phyloP scores from a whole-genome alignment of 2,113 vertebrate species.

The Lepidothrix coronata region DNA sequence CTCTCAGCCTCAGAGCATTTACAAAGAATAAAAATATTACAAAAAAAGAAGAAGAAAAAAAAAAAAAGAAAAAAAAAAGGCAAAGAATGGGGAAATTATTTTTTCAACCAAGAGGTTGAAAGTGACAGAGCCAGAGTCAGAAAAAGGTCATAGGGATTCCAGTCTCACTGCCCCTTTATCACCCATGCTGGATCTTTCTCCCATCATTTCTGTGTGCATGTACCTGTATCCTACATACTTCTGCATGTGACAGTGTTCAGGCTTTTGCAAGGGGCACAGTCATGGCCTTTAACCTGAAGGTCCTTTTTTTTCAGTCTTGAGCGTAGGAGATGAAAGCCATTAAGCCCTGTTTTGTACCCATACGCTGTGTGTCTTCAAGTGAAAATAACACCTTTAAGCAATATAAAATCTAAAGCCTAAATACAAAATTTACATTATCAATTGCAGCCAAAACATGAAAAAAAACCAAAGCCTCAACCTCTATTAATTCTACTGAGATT shows the following conservation, averaged over 20 bases:
- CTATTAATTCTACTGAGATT: background rate
- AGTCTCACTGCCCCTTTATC: background rate
- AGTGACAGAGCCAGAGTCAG: background rate
- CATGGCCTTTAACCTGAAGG: background rate
- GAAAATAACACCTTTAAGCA: background rate
- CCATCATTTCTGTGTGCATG: background rate
- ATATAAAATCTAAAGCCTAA: background rate
- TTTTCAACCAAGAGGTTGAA: background rate
- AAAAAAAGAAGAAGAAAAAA: too few relatives aligned
- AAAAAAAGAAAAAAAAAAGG: accelerated
- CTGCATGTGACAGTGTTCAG: background rate
- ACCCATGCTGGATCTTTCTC: background rate
- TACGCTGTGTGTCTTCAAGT: background rate
- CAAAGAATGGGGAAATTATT: background rate
- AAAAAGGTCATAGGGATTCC: background rate
- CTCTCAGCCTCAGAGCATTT: background rate
- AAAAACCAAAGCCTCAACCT: accelerated
- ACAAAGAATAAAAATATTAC: background rate
- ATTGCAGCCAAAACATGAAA: background rate
- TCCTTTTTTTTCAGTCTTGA: background rate
- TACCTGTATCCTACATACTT: background rate
- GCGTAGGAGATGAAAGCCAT: background rate
- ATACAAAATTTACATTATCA: background rate
- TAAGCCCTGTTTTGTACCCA: background rate
- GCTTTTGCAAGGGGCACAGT: background rate